Evolutionary conservation across 1,140 invertebrate genomes (phyloP).

Genomic region (Brachionus paranguensis): DNA sequence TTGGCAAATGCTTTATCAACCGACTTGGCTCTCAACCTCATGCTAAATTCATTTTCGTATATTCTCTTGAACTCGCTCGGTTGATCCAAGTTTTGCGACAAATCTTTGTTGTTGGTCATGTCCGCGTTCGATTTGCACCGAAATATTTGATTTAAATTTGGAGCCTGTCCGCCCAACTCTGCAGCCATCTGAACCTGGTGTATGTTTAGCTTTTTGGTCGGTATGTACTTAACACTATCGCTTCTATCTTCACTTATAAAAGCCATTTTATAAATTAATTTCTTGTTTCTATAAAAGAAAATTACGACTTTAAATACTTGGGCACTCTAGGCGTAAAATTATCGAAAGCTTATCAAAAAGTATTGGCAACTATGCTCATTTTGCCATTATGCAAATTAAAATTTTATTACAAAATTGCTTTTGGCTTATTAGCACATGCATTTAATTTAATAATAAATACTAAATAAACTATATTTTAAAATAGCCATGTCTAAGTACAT

Average conservation of each 20-base stretch:
- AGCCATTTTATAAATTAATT: neutral
- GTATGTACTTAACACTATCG: neutral
- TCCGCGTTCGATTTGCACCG: neutral
- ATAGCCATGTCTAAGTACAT: neutral
- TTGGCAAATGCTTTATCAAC: neutral
- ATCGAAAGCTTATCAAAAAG: neutral
- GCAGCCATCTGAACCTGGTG: neutral
- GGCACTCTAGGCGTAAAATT: neutral
- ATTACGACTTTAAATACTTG: neutral
- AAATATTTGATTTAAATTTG: neutral
- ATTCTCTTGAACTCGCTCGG: neutral
- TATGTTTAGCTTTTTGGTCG: neutral
- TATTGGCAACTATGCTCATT: neutral
- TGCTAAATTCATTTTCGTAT: constrained; percentile 19
- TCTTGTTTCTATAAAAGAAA: neutral
- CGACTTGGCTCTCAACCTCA: constrained; percentile 7
- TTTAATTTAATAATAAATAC: neutral
- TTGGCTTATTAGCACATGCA: neutral
- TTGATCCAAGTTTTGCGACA: neutral
- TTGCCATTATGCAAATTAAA: neutral
- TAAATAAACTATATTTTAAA: neutral
- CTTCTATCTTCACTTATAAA: neutral
- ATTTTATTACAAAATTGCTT: neutral
- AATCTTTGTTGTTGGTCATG: neutral
- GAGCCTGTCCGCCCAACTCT: neutral